A percentile compares a stretch with the other conserved stretches of the same genome.
These are phyloP conservation scores for Phalacrocorax pelagicus DNA, from an alignment of 2,113 vertebrate species.

Conservation along the genomic window DNA sequence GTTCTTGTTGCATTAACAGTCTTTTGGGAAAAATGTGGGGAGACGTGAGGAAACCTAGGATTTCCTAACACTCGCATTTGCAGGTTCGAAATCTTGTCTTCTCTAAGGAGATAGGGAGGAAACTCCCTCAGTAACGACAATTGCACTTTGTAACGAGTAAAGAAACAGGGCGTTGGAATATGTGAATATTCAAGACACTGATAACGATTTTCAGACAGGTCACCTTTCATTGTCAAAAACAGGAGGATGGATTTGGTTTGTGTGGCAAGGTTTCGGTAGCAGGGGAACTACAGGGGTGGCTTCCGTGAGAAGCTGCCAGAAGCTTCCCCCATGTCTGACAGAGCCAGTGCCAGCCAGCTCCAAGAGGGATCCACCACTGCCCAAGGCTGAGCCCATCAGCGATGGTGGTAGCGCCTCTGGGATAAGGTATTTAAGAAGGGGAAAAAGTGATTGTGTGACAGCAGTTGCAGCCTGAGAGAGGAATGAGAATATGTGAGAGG, in stretches of 20 bases:
- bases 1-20: not conserved
- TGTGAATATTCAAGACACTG: not conserved
- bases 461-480: not conserved
- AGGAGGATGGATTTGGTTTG: not conserved
- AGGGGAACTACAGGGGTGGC: too few species aligned
- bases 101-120: not conserved
- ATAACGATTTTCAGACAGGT: not conserved
- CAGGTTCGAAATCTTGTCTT: not conserved
- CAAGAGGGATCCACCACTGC: not conserved
- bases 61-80: not conserved
- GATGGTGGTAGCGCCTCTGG: accelerated
- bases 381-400: too few species aligned
- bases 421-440: not conserved
- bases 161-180: not conserved
- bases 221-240: not conserved
- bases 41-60: not conserved
- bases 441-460: not conserved
- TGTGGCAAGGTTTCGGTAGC: too few species aligned
- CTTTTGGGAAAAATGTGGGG: not conserved
- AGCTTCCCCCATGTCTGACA: too few species aligned
- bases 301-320: too few species aligned
- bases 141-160: not conserved
- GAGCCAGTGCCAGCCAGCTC: not conserved
- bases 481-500: not conserved
- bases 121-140: not conserved